Conservation (phyloP, 1,140 invertebrate species). For the Sesamia nonagrioides region DNA sequence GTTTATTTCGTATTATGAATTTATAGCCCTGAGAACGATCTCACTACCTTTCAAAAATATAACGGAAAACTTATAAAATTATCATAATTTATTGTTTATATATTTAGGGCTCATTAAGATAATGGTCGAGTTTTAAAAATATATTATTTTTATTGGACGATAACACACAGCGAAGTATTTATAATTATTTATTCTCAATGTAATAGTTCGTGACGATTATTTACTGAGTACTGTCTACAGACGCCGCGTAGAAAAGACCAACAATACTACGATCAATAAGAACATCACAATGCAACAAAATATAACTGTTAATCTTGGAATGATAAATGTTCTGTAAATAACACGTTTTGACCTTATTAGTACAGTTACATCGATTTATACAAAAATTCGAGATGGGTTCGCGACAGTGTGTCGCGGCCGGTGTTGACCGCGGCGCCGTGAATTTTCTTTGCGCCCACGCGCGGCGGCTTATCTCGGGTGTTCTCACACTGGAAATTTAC, state of each 20-base stretch:
- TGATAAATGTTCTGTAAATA: conserved; percentile 39
- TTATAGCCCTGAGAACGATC: conserved; percentile 58
- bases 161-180: conserved; percentile 22
- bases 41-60: conserved; percentile 54
- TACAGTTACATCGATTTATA: conserved; percentile 53
- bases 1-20: conserved; percentile 59
- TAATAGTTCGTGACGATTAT: conserved; percentile 29
- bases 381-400: conserved; percentile 57
- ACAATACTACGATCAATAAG: conserved; percentile 28
- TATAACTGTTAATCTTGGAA: conserved; percentile 22
- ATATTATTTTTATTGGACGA: conserved; percentile 29
- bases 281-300: conserved; percentile 31
- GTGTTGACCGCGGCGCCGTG: conserved; percentile 60
- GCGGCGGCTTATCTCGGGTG: conserved; percentile 71
- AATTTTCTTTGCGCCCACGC: conserved; percentile 77
- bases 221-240: not conserved
- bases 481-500: conserved; percentile 85
- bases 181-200: conserved; percentile 26
- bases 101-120: conserved; percentile 47
- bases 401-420: conserved; percentile 46
- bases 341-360: conserved; percentile 39
- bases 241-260: not conserved
- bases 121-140: conserved; percentile 32
- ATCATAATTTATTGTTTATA: conserved; percentile 49
- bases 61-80: conserved; percentile 49